These are phyloP conservation scores for Dysdera silvatica DNA, from an alignment of 1,140 invertebrate genomes.

Conservation along the genomic window DNA sequence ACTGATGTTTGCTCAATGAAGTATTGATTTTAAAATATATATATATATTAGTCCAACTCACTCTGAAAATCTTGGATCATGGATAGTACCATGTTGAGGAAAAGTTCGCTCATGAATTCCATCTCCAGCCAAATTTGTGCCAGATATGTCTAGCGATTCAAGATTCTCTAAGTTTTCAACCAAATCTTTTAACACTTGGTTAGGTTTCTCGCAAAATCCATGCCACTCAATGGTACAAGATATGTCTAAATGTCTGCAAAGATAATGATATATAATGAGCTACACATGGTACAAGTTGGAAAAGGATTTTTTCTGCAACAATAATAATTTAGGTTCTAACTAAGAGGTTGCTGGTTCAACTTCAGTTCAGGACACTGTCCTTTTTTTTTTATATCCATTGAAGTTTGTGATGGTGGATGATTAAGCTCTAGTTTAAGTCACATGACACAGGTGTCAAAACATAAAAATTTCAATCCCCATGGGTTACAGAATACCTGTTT, in stretches of 20 bases:
- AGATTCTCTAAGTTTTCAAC: conserved; percentile 64
- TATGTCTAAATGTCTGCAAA: conserved; percentile 69
- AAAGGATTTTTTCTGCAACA: conserved; percentile 11
- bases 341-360: not conserved
- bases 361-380: not conserved
- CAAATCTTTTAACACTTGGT: conserved; percentile 57
- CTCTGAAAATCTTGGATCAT: not conserved
- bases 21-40: no score
- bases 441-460: no score
- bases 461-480: no score
- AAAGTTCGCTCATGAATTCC: conserved; percentile 18
- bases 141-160: conserved; percentile 79
- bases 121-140: conserved; percentile 70
- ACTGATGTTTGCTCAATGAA: no score
- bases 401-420: not conserved
- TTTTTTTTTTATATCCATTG: not conserved
- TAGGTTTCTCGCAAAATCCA: conserved; percentile 57
- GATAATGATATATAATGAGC: conserved; percentile 2
- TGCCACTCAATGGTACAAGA: conserved; percentile 57
- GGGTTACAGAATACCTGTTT: no score
- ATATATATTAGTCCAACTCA: no score
- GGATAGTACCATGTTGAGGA: no score
- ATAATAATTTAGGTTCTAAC: not conserved
- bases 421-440: not conserved
- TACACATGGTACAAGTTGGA: conserved; percentile 11